Evolutionary conservation across 1,140 invertebrate genomes (phyloP), one percentile per base, ranked within the genome.

Genomic region (Dreissena polymorpha): DNA sequence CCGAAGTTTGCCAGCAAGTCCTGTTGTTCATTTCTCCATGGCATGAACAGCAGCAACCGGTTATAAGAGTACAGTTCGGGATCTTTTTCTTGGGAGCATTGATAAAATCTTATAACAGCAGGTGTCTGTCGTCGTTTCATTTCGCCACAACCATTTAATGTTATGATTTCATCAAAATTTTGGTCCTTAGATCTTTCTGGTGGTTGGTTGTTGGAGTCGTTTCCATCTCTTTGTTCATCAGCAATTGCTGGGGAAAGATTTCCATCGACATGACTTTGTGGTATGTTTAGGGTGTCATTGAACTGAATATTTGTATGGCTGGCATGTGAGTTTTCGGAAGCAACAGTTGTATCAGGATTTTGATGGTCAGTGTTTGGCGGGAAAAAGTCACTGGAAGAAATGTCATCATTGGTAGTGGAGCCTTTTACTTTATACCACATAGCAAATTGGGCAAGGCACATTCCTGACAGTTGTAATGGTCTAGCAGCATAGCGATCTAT

Each of bases 401-500:
- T 39, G 39, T 39, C 39, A 5, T 39, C 39, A 8, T 39, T 39
- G 39, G 39, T 39, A 39, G 39, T 39, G 39, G 39, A 39, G 39
- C 39, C 39, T 39, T 39, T 39, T 39, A 39, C 39, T 39, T 39
- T 23, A 75, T 80, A 85, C 76, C 70, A 80, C 51, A 65, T 78
- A n/a, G 55, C 83, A 70, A 75, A 85, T 21, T 74, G 23, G 25
- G 83, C 83, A 65, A 80, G 70, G 57, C 76, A 73, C 70, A 84
- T 74, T 16, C 74, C 27, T 21, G 74, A 27, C 51, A 81, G 21
- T n/a, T 51, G 25, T 21, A 12, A 51, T 68, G 70, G 83, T 74
- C 76, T 78, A 23, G 68, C 57, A 63, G 69, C n/a, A 74, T 85
- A 85, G 29, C 76, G 55, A 29, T 80, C 83, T 16, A 74, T 25